Percentiles rank a stretch among this genome's conserved stretches.
phyloP scores from a whole-genome alignment of 2,113 vertebrate genomes.

The Callionymus lyra region DNA sequence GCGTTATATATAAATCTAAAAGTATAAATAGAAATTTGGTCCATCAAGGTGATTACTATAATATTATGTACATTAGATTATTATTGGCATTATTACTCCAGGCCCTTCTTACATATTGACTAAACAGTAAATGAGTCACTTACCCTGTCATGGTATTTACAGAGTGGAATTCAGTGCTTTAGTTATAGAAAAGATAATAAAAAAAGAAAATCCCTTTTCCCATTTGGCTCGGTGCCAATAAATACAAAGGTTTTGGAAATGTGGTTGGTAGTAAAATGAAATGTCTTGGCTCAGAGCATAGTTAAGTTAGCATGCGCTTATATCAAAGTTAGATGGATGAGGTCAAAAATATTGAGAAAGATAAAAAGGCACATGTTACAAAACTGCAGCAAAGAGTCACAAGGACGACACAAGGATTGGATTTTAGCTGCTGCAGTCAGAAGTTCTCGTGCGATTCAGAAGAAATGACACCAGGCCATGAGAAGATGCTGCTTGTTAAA shows the following conservation, averaged over 20 bases:
- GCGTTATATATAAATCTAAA: conserved; percentile 92
- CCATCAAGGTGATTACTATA: conserved; percentile 77
- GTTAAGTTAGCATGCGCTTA: conserved; percentile 66
- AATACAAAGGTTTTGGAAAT: conserved; percentile 69
- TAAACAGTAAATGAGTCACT: conserved; percentile 63
- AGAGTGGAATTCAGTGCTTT: conserved; percentile 70
- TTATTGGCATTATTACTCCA: conserved; percentile 62
- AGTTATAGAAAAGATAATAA: conserved; percentile 75
- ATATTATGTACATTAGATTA: conserved; percentile 81
- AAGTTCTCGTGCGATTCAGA: conserved; percentile 17
- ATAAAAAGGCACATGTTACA: conserved; percentile 89
- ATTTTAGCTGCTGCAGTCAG: not conserved
- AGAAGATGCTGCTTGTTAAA: not conserved
- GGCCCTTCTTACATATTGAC: conserved; percentile 54
- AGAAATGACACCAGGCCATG: conserved; percentile 14
- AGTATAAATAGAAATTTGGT: conserved; percentile 99
- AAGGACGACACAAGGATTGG: no score
- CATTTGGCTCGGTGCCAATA: conserved; percentile 65
- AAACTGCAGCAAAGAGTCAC: no score
- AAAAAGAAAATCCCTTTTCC: conserved; percentile 55
- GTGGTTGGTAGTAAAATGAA: conserved; percentile 62
- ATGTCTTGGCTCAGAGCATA: conserved; percentile 33
- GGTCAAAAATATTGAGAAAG: conserved; percentile 64
- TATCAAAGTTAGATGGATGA: conserved; percentile 66
- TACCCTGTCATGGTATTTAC: conserved; percentile 72